Evolutionary conservation across 1,140 invertebrate species (phyloP).

Genomic region (Archegozetes longisetosus): DNA sequence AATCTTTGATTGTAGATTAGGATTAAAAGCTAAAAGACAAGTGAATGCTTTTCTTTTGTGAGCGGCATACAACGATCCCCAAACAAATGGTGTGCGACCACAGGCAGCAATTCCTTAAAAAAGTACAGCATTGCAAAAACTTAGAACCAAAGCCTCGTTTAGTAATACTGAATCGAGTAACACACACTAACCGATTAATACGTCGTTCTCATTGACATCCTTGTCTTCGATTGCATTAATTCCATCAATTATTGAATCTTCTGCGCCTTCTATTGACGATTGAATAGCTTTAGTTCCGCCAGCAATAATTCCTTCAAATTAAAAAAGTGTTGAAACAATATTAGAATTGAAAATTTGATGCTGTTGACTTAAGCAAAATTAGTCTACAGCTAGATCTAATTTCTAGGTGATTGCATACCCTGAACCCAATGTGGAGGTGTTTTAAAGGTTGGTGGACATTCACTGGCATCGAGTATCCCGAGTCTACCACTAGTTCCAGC

Average conservation of each 20-base stretch:
- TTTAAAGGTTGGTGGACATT: conserved; percentile 22
- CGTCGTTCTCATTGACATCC: conserved; percentile 7
- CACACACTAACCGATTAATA: conserved; percentile 5
- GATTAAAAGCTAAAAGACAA: conserved; percentile 2
- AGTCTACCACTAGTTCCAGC: conserved; percentile 6
- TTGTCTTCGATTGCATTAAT: conserved; percentile 2
- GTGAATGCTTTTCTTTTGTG: not conserved
- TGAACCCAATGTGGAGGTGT: conserved; percentile 5
- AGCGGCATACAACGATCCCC: conserved; percentile 3
- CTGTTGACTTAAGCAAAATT: no score
- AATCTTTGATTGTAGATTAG: not conserved
- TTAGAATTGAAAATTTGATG: no score
- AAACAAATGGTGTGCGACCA: conserved; percentile 10
- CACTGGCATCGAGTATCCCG: conserved; percentile 15
- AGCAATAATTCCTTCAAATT: conserved; percentile 9
- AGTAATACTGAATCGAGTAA: not conserved
- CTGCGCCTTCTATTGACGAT: conserved; percentile 4
- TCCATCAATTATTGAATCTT: conserved; percentile 11
- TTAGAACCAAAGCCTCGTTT: not conserved
- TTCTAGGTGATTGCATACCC: not conserved
- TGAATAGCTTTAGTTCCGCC: conserved; percentile 11
- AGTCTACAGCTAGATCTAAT: not conserved
- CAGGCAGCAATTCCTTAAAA: conserved; percentile 7
- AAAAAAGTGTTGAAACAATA: not conserved
- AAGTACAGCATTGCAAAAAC: not conserved